phyloP scores from a whole-genome alignment of 2,797 vertebrate species.

The Syngnathus acus region DNA sequence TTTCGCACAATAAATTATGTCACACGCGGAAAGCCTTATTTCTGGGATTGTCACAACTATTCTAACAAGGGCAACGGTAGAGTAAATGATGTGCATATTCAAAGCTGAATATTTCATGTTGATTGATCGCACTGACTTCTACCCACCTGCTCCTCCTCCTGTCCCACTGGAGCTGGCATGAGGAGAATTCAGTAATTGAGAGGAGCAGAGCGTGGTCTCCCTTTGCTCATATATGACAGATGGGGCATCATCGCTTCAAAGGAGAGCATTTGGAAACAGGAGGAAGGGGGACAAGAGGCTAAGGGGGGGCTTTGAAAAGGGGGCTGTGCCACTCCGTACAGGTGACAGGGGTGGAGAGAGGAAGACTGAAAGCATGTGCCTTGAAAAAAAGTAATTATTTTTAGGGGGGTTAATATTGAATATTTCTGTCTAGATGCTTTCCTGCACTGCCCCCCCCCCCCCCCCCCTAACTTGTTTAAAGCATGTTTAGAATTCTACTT shows the following conservation, averaged over 20 bases:
- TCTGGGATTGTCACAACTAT: not conserved
- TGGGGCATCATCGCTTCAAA: conserved; percentile 99
- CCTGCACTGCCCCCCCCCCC: too few relatives aligned
- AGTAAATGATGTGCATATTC: conserved; percentile 66
- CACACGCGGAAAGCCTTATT: not conserved
- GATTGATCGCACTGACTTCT: conserved; percentile 75
- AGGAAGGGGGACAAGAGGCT: conserved; percentile 71
- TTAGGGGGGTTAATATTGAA: too few relatives aligned
- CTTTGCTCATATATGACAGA: conserved; percentile 94
- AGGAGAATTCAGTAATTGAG: conserved; percentile 92
- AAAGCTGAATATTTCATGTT: conserved; percentile 73
- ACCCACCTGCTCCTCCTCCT: conserved; percentile 88
- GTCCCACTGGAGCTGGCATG: conserved; percentile 89
- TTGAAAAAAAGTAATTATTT: not conserved
- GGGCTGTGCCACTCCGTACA: conserved; percentile 77
- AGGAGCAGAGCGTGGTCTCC: conserved; percentile 92
- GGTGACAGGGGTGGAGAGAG: conserved; percentile 69
- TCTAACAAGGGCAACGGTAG: conserved; percentile 39
- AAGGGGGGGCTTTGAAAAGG: conserved; percentile 41
- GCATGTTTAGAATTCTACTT: not conserved
- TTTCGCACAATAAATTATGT: not conserved
- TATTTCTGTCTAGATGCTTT: not conserved
- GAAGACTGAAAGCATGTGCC: not conserved
- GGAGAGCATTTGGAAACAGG: conserved; percentile 87
- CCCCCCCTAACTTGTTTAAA: not conserved